phyloP scores from a whole-genome alignment of 2,797 vertebrate genomes.

The Momotus momota region DNA sequence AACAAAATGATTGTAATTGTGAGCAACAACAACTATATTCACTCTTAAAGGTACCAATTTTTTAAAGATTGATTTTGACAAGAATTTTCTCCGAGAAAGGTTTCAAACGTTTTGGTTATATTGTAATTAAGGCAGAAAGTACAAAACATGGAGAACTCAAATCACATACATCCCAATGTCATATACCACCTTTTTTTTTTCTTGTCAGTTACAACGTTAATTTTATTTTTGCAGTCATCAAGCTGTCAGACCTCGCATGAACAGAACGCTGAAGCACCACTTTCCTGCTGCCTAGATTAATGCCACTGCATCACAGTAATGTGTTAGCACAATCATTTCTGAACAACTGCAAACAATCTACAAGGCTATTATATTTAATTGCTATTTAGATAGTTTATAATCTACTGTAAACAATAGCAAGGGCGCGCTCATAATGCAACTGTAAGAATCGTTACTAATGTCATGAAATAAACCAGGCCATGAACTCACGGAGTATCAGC shows the following conservation, averaged over 20 bases:
- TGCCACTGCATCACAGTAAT: background rate
- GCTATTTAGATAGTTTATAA: slow-evolving; percentile 49
- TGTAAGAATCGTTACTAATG: slow-evolving; percentile 28
- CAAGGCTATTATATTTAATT: slow-evolving; percentile 56
- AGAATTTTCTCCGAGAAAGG: background rate
- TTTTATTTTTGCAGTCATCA: slow-evolving; percentile 3
- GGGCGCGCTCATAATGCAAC: slow-evolving; percentile 1
- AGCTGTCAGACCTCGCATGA: background rate
- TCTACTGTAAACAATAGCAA: slow-evolving; percentile 19
- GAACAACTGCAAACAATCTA: slow-evolving; percentile 50
- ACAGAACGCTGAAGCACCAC: background rate
- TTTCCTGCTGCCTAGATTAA: background rate
- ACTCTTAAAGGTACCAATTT: background rate
- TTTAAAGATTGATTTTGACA: slow-evolving; percentile 10
- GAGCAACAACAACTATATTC: background rate
- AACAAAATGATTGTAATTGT: background rate
- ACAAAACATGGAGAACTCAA: background rate
- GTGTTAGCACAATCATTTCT: background rate
- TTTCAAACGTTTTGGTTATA: background rate
- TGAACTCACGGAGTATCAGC: background rate
- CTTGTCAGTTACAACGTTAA: background rate
- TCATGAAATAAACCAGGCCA: slow-evolving; percentile 14
- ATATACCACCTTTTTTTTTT: background rate
- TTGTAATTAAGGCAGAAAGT: background rate
- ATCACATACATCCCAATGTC: background rate